Evolutionary conservation across 37 sponge, comb jelly and placozoan species (phyloP), one percentile per base, ranked within the genome.

Genomic region (Hormiphora californensis): DNA sequence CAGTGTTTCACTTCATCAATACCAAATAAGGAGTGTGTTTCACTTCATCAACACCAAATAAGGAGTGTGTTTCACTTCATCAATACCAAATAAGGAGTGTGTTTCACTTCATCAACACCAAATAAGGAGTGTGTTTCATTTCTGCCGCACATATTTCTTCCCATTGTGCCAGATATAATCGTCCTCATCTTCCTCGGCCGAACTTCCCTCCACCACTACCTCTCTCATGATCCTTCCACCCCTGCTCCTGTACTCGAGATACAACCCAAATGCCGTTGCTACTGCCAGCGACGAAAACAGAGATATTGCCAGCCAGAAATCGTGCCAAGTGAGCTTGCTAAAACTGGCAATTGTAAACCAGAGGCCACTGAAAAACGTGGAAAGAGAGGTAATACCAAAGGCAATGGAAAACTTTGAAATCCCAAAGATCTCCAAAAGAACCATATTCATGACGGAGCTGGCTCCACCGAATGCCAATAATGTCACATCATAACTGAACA

Each of bases 261-360:
- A 4, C 34, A 65, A 38, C 21, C 67, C 67, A 15, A 65, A 15
- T 7, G 67, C 33, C 32, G 38, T 65, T 5, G 35, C 37, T 15
- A 65, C 67, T 19, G 37, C 67, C 37, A 65, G 32, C 8, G 35
- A 65, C 11, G 37, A 17, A 17, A 65, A 65, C 37, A 65, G 17
- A 17, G 67, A 4, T 9, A 36, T 65, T 36, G 67, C 67, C 67
- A 65, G 33, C 67, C 67, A 65, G 67, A 65, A 65, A 7, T 65
- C 67, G 8, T 65, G 32, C 33, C 67, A 21, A 1, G 67, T 35
- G 11, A 65, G 36, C 5, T 39, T 39, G 36, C 67, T 65, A 17
- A 65, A 65, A 36, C 32, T 3, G 37, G 67, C 32, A 38, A 65
- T 19, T 17, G 31, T 28, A 38, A 15, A 65, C 67, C 67, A 65